A percentile compares a stretch with the other conserved stretches of the same genome.
phyloP scores from a whole-genome alignment of 2,888 invertebrate genomes.

The Pinctada fucata region DNA sequence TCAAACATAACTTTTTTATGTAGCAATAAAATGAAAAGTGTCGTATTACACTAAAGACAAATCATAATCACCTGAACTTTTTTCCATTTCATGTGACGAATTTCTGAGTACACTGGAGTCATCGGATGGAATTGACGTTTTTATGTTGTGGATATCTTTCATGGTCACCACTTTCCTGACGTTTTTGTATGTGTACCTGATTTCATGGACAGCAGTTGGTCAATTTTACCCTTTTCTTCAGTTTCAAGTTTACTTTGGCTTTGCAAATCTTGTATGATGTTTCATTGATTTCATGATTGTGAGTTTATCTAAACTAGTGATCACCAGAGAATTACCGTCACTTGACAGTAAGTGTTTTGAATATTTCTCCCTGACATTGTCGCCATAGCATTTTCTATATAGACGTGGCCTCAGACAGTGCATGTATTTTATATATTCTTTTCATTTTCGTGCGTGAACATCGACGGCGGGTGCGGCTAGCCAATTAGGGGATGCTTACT shows the following conservation, averaged over 20 bases:
- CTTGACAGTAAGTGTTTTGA: too few species aligned
- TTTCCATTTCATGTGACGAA: not conserved
- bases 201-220: not conserved
- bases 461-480: too few species aligned
- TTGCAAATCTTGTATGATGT: not conserved
- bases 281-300: conserved; percentile 2
- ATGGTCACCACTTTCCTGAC: conserved; percentile 5
- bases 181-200: not conserved
- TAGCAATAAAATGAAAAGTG: too few species aligned
- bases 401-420: too few species aligned
- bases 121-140: not conserved
- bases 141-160: conserved; percentile 12
- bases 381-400: too few species aligned
- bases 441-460: too few species aligned
- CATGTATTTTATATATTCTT: too few species aligned
- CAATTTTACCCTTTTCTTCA: conserved; percentile 4
- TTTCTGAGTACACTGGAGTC: not conserved
- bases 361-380: too few species aligned
- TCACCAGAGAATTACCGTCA: not conserved
- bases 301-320: not conserved
- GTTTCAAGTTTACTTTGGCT: not conserved
- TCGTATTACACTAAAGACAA: too few species aligned
- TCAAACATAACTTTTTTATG: too few species aligned
- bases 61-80: not conserved
- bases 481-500: too few species aligned